Evolutionary conservation across 2,113 vertebrate genomes (phyloP).

Genomic region (Phrynocephalus versicolor): DNA sequence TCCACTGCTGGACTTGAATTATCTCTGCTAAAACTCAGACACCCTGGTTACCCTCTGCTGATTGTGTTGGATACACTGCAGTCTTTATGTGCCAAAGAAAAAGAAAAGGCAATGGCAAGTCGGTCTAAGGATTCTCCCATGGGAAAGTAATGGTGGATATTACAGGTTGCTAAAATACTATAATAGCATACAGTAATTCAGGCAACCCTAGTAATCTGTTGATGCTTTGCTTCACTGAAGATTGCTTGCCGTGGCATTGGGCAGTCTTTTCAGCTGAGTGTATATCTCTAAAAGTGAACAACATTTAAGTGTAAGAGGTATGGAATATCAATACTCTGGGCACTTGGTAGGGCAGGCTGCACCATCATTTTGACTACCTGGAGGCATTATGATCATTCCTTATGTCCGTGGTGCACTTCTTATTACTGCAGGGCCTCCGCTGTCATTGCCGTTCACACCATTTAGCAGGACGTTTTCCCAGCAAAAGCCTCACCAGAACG

Average conservation of each 20-base stretch:
- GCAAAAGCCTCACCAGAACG: too few species aligned
- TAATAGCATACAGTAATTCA: slow-evolving; percentile 71
- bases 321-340: slow-evolving; percentile 40
- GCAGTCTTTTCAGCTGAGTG: slow-evolving; percentile 50
- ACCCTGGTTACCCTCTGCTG: slow-evolving; percentile 71
- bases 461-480: neutral
- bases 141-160: slow-evolving; percentile 71
- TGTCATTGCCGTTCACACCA: slow-evolving; percentile 23
- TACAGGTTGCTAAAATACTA: slow-evolving; percentile 72
- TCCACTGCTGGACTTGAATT: slow-evolving; percentile 78
- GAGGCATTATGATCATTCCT: slow-evolving; percentile 32
- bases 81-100: slow-evolving; percentile 68
- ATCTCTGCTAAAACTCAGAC: slow-evolving; percentile 74
- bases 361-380: neutral
- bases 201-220: slow-evolving; percentile 58
- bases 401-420: neutral
- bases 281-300: slow-evolving; percentile 58
- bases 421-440: slow-evolving; percentile 14
- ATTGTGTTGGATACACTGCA: slow-evolving; percentile 78
- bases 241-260: slow-evolving; percentile 60
- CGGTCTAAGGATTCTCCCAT: slow-evolving; percentile 64
- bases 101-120: slow-evolving; percentile 64
- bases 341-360: fast-evolving
- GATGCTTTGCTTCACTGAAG: slow-evolving; percentile 36
- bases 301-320: slow-evolving; percentile 46